Evolutionary conservation across 2,888 invertebrate species (phyloP), one percentile per base, ranked within the genome.

Genomic region (Germaria angustata): DNA sequence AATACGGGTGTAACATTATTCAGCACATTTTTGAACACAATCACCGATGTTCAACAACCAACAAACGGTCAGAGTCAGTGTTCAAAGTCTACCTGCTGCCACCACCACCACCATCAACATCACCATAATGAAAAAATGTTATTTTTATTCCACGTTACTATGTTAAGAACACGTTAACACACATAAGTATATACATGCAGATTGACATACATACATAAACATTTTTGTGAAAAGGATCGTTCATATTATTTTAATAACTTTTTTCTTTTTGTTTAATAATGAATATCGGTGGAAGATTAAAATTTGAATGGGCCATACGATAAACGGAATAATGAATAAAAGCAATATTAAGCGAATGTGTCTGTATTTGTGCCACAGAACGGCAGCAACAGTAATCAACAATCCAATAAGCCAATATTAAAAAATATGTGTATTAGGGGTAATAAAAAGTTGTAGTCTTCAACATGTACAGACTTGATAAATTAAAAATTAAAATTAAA

Each of bases 1-100:
- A 90, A 90, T 90, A 88, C 90, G 89, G 89, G 90, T 88, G 88
- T 87, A 84, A 85, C 86, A 86, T 86, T 86, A 86, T 83, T 72
- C 79, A 83, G 80, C 73, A 81, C 46, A 71, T 81, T 77, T 73
- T 68, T 32, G 36, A 57, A 41, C 15, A 61, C 55, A 65, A 63
- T 39, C 61, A 51, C 0, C 20, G 22, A 11, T 39, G 39, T 9
- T 41, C 32, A 49, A 39, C 59, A 61, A 34, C 73, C 1, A 49
- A 39, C 41, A 44, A 17, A 28, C 6, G 39, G 24, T 15, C 41
- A 22, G n/a, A n/a, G n/a, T 34, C 32, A 13, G 20, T 57, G 24
- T 36, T 22, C 36, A 9, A 41, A 36, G 13, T 36, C 13, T 57
- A n/a, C n/a, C n/a, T n/a, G n/a, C n/a, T 20, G 1, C 61, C 36